Evolutionary conservation across 2,113 vertebrate genomes (phyloP).

Genomic region (Oostethus manadensis): DNA sequence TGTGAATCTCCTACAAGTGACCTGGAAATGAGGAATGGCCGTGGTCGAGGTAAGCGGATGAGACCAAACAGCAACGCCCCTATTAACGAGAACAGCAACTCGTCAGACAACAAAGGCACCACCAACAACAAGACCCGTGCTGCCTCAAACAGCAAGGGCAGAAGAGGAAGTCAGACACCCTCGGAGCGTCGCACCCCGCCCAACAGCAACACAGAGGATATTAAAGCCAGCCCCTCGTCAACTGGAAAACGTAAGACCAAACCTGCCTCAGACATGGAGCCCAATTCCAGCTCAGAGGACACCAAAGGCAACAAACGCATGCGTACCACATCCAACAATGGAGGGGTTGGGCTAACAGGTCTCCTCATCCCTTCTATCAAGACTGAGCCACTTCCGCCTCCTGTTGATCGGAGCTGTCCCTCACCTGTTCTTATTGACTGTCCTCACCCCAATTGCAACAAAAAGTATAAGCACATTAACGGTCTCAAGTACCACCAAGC

Average conservation of each 20-base stretch:
- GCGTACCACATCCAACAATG: constrained; percentile 85
- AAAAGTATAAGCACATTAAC: constrained; percentile 99
- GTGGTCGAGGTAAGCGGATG: constrained; percentile 92
- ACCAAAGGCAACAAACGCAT: constrained; percentile 97
- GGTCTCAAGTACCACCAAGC: constrained; percentile 98
- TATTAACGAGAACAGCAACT: constrained; percentile 79
- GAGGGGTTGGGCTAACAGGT: constrained; percentile 55
- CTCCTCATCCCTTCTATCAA: constrained; percentile 75
- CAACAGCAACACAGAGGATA: constrained; percentile 80
- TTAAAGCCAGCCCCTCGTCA: constrained; percentile 93
- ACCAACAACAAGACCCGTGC: constrained; percentile 90
- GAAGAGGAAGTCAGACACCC: constrained; percentile 93
- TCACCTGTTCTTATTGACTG: constrained; percentile 97
- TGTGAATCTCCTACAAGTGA: constrained; percentile 98
- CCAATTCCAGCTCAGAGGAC: constrained; percentile 99
- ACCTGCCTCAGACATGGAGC: constrained; percentile 93
- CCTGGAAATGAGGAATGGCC: constrained; percentile 94
- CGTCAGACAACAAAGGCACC: constrained; percentile 88
- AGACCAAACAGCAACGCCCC: constrained; percentile 93
- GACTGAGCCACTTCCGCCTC: constrained; percentile 76
- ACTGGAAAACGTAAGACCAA: constrained; percentile 91
- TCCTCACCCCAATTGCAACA: constrained; percentile 97
- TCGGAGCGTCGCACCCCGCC: constrained; percentile 88
- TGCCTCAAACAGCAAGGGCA: constrained; percentile 89
- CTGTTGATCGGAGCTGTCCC: constrained; percentile 86